Conservation (phyloP, 2,113 vertebrate genomes). For the Caretta caretta region DNA sequence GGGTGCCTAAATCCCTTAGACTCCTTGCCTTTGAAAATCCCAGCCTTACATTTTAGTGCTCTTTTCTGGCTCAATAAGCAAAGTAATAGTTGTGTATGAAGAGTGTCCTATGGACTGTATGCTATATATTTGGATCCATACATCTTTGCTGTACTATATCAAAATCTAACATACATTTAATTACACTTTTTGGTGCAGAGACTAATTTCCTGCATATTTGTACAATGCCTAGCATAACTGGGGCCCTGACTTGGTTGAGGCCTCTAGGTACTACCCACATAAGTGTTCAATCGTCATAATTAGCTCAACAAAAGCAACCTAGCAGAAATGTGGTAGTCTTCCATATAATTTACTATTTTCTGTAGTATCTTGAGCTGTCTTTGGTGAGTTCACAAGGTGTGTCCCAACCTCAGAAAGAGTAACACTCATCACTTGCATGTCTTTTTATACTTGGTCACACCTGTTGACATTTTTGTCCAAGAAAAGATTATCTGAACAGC, state of each 20-base stretch:
- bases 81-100: fast-evolving
- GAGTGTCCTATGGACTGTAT: not conserved
- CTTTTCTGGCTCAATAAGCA: not conserved
- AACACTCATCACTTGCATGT: not conserved
- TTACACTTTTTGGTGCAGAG: not conserved
- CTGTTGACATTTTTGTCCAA: not conserved
- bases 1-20: not conserved
- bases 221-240: fast-evolving
- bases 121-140: not conserved
- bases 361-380: fast-evolving
- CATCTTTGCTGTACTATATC: not conserved
- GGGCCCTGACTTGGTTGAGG: fast-evolving
- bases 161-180: not conserved
- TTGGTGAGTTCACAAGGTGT: fast-evolving
- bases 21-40: fast-evolving
- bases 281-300: not conserved
- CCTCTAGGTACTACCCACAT: fast-evolving
- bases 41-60: not conserved
- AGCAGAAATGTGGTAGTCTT: not conserved
- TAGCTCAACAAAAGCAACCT: not conserved
- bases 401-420: not conserved
- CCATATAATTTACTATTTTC: not conserved
- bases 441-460: not conserved
- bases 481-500: not conserved
- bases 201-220: fast-evolving